Evolutionary conservation across 2,797 vertebrate genomes (phyloP), one percentile per base, ranked within the genome.

Genomic region (Lindbergichthys nudifrons): DNA sequence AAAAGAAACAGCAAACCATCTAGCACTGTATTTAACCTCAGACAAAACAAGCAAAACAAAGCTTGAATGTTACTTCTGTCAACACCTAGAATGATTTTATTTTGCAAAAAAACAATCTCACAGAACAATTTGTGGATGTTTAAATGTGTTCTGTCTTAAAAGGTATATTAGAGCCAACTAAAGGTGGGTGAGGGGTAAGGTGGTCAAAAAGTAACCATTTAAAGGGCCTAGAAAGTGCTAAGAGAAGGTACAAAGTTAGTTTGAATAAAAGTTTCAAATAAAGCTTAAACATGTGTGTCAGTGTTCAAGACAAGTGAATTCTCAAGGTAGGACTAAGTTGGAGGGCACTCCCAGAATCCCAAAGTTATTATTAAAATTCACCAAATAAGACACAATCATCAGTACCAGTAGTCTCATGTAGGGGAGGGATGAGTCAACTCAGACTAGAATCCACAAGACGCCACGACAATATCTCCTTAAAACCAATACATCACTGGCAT

Each of bases 361-460:
- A 67, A 57, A 82, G 79, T 80, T 77, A 87, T 91, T 79, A 79
- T 76, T 81, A 85, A 81, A 65, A 91, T 82, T 42, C 83, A 89
- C 42, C 39, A 60, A 51, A 70, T 64, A 75, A 80, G 80, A 86
- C 69, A 67, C 59, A 73, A 70, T 62, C 59, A 87, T 84, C 79
- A 71, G 79, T 87, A 65, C 80, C 66, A 61, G 63, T 10, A 41
- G 42, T 76, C 79, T 77, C 73, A 83, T 84, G 77, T 85, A 63
- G 54, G 16, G 73, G 65, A 71, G 19, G 54, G 73, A 59, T 18
- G 57, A 11, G 4, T 79, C 75, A 57, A 74, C 70, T 73, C 70
- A 50, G 79, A 81, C 77, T 63, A 68, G 45, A 81, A 58, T 47
- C 62, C 18, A 64, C 46, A 19, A 65, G 51, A 79, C 47, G 39